Conservation (phyloP, 92 coral and sea anemone genomes). For the Hydrozoanthus gracilis region DNA sequence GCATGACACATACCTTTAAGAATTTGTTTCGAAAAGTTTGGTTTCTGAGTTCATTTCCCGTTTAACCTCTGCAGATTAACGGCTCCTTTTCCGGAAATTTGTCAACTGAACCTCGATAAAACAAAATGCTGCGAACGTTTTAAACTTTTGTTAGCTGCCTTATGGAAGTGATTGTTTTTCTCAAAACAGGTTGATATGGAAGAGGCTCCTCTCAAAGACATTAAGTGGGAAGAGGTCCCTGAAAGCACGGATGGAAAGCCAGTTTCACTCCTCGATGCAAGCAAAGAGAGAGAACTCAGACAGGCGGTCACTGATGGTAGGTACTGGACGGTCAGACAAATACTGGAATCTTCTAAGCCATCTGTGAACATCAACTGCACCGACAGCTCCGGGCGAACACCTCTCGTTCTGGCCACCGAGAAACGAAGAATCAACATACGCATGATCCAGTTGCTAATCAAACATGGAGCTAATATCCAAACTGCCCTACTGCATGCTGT, state of each 20-base stretch:
- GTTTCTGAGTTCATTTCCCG: too few relatives aligned
- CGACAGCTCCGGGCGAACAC: conserved; percentile 51
- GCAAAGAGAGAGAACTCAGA: conserved; percentile 16
- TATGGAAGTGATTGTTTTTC: too few relatives aligned
- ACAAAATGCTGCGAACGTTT: too few relatives aligned
- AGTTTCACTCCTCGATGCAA: not conserved
- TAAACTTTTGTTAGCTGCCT: too few relatives aligned
- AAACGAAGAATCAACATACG: conserved; percentile 38
- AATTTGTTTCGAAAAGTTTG: too few relatives aligned
- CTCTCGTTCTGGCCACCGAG: conserved; percentile 44
- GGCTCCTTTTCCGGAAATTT: too few relatives aligned
- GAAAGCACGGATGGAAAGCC: not conserved
- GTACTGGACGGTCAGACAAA: conserved; percentile 31
- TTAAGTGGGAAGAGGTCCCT: conserved; percentile 31
- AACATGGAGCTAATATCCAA: conserved; percentile 55
- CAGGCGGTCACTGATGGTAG: conserved; percentile 18
- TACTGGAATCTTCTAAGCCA: conserved; percentile 8
- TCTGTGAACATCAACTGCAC: conserved; percentile 42
- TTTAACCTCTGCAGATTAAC: too few relatives aligned
- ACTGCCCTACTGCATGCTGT: conserved; percentile 56
- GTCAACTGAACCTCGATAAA: too few relatives aligned
- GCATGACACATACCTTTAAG: too few relatives aligned
- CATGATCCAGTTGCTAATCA: conserved; percentile 30
- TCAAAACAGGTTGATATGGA: not conserved
- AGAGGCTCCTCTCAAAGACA: conserved; percentile 32